Percentiles rank a stretch among this genome's conserved stretches.
phyloP scores from a whole-genome alignment of 2,797 vertebrate genomes.

The Capromys pilorides region DNA sequence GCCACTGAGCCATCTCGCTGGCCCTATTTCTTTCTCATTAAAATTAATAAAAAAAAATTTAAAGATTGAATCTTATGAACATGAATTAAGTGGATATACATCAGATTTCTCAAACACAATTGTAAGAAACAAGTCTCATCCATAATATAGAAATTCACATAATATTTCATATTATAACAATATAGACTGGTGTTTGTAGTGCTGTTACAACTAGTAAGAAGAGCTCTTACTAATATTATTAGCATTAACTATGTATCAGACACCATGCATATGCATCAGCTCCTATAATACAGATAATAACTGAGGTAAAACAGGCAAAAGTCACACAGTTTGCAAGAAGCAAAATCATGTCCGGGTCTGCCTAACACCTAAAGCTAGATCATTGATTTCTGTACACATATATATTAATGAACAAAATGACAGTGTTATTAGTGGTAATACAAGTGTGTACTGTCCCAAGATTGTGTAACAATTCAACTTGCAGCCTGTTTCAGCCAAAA shows the following conservation, averaged over 20 bases:
- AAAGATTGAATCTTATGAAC: neutral
- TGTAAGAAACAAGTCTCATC: slow-evolving; percentile 36
- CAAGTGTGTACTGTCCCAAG: neutral
- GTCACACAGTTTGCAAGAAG: neutral
- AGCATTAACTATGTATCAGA: slow-evolving; percentile 16
- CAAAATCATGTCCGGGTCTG: slow-evolving; percentile 1
- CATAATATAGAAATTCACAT: slow-evolving; percentile 33
- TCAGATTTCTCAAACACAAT: neutral
- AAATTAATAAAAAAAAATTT: too few species aligned
- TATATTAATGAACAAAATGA: slow-evolving; percentile 20
- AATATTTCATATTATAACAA: slow-evolving; percentile 1
- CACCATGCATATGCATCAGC: neutral
- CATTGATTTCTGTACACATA: neutral
- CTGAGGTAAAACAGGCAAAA: neutral
- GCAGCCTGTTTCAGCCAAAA: neutral
- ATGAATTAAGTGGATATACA: neutral
- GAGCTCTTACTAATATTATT: slow-evolving; percentile 1
- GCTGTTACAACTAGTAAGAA: neutral
- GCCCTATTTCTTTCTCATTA: too few species aligned
- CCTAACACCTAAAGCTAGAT: neutral
- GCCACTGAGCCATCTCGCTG: too few species aligned
- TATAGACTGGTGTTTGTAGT: neutral
- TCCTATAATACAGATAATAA: slow-evolving; percentile 6
- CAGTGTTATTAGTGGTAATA: neutral
- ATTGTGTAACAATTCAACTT: slow-evolving; percentile 14